These are phyloP conservation scores for Athalia circularis DNA, from an alignment of 2,888 invertebrate genomes.

Conservation along the genomic window DNA sequence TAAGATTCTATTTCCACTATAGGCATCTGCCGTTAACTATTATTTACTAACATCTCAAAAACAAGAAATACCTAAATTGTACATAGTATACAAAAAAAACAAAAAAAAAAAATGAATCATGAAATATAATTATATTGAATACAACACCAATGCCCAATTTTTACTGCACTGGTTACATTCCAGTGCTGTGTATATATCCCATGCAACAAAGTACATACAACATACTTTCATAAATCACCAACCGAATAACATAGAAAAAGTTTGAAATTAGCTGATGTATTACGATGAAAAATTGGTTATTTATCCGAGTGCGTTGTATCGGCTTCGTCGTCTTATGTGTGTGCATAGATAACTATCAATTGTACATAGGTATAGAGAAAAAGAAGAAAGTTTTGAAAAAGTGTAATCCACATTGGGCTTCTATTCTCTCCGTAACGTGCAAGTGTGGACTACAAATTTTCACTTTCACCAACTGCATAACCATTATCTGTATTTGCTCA, in stretches of 20 bases:
- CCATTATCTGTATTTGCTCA: slow-evolving; percentile 43
- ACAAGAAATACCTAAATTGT: slow-evolving; percentile 51
- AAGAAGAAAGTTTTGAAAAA: slow-evolving; percentile 10
- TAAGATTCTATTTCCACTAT: slow-evolving; percentile 65
- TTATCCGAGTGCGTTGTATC: slow-evolving; percentile 36
- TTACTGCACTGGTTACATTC: slow-evolving; percentile 44
- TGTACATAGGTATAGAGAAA: slow-evolving; percentile 26
- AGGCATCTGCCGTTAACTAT: slow-evolving; percentile 68
- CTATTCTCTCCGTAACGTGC: not conserved
- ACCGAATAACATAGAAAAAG: not conserved
- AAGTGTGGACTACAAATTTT: slow-evolving; percentile 25
- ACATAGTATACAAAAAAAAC: slow-evolving; percentile 48
- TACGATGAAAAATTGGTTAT: not conserved
- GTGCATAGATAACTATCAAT: slow-evolving; percentile 22
- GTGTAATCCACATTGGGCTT: slow-evolving; percentile 12
- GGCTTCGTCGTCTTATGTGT: slow-evolving; percentile 26
- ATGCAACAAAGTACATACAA: slow-evolving; percentile 35
- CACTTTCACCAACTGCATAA: slow-evolving; percentile 37
- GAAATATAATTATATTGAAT: slow-evolving; percentile 61
- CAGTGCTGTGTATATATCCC: slow-evolving; percentile 27
- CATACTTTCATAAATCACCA: slow-evolving; percentile 3
- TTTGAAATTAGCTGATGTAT: not conserved
- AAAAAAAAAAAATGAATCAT: slow-evolving; percentile 50
- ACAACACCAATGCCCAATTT: slow-evolving; percentile 57
- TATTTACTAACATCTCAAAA: slow-evolving; percentile 64